Evolutionary conservation across 2,888 invertebrate genomes (phyloP).

Genomic region (Aradus depressus): DNA sequence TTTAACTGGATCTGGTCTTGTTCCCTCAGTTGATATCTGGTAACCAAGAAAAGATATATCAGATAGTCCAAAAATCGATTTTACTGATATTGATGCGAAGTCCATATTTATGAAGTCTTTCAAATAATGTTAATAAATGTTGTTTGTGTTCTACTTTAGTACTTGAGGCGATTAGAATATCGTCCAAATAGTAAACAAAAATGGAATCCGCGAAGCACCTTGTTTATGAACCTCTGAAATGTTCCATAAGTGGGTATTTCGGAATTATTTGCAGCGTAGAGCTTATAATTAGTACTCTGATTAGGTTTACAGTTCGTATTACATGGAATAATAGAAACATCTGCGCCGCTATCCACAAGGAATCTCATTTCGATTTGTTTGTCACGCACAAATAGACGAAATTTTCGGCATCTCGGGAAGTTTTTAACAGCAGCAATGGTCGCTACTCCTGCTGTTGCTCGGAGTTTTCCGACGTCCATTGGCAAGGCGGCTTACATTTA

Average conservation of each 20-base stretch:
- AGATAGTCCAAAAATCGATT: constrained; percentile 3
- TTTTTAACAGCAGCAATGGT: not conserved
- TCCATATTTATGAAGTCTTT: too few species aligned
- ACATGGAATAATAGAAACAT: not conserved
- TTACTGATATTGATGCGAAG: constrained; percentile 10
- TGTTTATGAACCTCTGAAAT: not conserved
- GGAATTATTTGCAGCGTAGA: not conserved
- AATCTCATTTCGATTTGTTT: not conserved
- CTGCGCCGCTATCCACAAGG: constrained; percentile 4
- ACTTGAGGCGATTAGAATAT: too few species aligned
- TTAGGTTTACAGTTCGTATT: not conserved
- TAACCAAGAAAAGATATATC: constrained; percentile 23
- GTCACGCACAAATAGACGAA: not conserved
- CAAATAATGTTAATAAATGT: too few species aligned
- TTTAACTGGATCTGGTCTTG: constrained; percentile 17
- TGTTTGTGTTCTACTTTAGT: too few species aligned
- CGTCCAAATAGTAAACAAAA: too few species aligned
- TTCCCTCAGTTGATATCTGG: constrained; percentile 10
- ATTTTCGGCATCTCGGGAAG: too few species aligned
- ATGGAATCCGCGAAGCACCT: not conserved
- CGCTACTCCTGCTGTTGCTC: too few species aligned
- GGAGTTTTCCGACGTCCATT: too few species aligned
- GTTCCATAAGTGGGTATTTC: not conserved
- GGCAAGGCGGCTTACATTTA: too few species aligned
- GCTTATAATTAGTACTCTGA: not conserved